phyloP scores from a whole-genome alignment of 1,140 invertebrate species.

The Drosophila neocordata region DNA sequence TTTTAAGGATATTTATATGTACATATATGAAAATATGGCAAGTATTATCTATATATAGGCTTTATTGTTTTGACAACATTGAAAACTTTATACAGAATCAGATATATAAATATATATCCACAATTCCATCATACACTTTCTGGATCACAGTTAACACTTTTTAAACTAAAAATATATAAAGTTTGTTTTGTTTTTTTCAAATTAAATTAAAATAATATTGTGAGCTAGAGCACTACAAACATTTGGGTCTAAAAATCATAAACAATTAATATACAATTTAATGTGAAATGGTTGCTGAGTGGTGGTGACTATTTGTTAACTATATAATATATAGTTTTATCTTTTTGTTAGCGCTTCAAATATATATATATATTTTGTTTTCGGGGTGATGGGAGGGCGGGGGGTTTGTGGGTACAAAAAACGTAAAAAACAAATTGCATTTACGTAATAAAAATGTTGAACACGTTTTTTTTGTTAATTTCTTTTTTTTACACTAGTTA shows the following conservation, averaged over 20 bases:
- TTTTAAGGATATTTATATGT: slow-evolving; percentile 1
- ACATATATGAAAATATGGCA: not conserved
- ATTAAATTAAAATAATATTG: slow-evolving; percentile 22
- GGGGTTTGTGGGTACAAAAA: slow-evolving; percentile 32
- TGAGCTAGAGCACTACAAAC: slow-evolving; percentile 64
- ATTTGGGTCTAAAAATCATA: slow-evolving; percentile 36
- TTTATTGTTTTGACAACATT: not conserved
- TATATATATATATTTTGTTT: slow-evolving; percentile 36
- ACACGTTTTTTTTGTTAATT: not conserved
- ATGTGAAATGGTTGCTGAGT: slow-evolving; percentile 32
- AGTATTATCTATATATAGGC: not conserved
- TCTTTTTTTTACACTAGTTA: slow-evolving; percentile 53
- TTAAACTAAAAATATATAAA: not conserved
- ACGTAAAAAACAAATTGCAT: slow-evolving; percentile 82
- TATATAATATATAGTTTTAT: slow-evolving; percentile 43
- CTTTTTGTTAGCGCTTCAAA: slow-evolving; percentile 12
- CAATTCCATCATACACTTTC: not conserved
- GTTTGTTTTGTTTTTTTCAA: not conserved
- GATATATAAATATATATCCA: not conserved
- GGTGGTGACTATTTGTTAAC: slow-evolving; percentile 42
- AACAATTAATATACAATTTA: slow-evolving; percentile 16
- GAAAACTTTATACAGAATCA: not conserved
- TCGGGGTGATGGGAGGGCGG: slow-evolving; percentile 13
- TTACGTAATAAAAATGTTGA: slow-evolving; percentile 75
- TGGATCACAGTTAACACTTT: not conserved